These are phyloP conservation scores for Gymnarchus niloticus DNA, from an alignment of 2,113 vertebrate genomes.

Conservation along the genomic window DNA sequence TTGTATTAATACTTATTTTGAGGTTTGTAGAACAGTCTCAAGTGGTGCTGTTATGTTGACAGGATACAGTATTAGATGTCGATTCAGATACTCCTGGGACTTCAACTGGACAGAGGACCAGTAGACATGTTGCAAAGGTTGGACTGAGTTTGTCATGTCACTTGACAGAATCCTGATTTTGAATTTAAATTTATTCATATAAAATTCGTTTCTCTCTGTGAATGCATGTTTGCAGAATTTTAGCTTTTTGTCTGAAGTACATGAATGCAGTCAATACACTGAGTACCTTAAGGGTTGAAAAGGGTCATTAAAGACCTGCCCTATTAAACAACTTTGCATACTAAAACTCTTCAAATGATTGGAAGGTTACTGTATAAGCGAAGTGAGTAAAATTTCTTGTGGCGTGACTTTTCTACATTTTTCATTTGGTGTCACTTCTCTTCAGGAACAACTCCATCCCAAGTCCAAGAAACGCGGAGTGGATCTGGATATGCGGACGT, in stretches of 20 bases:
- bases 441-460: constrained; percentile 34
- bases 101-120: constrained; percentile 80
- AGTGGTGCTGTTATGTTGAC: constrained; percentile 28
- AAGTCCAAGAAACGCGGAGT: constrained; percentile 53
- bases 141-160: background rate
- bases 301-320: background rate
- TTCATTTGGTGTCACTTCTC: background rate
- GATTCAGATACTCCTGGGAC: constrained; percentile 94
- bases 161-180: background rate
- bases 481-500: constrained; percentile 64
- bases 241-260: background rate
- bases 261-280: background rate
- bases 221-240: background rate
- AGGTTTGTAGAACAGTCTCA: background rate
- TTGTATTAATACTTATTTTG: background rate
- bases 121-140: constrained; percentile 32
- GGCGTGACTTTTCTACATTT: no score
- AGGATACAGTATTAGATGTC: constrained; percentile 76
- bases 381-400: background rate
- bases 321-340: background rate
- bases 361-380: background rate
- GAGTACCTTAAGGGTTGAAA: background rate
- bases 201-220: background rate
- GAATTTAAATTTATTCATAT: background rate
- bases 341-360: background rate